phyloP scores from a whole-genome alignment of 2,888 invertebrate genomes.

The Monoplex corrugatus region DNA sequence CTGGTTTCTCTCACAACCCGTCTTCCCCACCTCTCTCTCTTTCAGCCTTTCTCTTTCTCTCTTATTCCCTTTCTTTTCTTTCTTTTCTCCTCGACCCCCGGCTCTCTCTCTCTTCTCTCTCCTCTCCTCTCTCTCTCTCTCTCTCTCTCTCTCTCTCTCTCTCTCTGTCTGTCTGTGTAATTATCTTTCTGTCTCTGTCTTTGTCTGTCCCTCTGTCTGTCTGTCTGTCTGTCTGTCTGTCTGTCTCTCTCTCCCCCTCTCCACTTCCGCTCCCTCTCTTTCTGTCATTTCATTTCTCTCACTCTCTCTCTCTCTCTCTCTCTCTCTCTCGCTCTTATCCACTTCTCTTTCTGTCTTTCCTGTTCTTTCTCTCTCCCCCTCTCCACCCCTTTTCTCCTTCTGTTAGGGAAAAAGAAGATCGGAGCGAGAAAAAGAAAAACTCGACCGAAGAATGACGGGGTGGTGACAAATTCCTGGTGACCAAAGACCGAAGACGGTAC shows the following conservation, averaged over 20 bases:
- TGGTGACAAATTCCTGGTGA: no score
- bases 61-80: background rate
- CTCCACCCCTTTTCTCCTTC: background rate
- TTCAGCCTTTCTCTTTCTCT: constrained; percentile 8
- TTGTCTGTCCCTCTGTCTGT: background rate
- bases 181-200: background rate
- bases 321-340: background rate
- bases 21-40: background rate
- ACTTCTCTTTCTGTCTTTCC: background rate
- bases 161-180: constrained; percentile 4
- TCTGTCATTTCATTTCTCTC: background rate
- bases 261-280: no score
- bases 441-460: no score
- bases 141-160: constrained; percentile 32
- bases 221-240: background rate
- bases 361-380: background rate
- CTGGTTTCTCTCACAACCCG: background rate
- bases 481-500: no score
- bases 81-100: background rate
- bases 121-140: constrained; percentile 6
- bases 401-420: no score
- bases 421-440: no score
- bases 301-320: background rate
- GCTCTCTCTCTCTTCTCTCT: background rate
- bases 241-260: background rate